Conservation (phyloP, 2,113 vertebrate genomes). For the Erythrocebus patas region DNA sequence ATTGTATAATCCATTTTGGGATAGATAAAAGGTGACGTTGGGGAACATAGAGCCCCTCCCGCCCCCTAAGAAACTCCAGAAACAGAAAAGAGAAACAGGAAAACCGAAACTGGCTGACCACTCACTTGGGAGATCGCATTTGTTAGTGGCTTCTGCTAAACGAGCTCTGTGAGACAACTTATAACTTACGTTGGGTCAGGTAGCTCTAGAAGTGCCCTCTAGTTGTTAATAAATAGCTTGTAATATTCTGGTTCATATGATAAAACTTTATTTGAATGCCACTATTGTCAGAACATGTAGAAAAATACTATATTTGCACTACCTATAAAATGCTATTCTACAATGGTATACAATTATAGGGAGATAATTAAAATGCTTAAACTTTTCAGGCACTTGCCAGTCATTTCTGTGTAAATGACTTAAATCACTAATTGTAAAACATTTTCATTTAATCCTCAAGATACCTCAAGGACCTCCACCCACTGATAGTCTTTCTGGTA, state of each 20-base stretch:
- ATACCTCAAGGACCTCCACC: neutral
- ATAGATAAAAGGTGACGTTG: neutral
- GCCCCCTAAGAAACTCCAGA: neutral
- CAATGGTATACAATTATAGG: neutral
- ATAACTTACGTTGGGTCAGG: neutral
- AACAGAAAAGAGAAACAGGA: neutral
- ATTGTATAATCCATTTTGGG: neutral
- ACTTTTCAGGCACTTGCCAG: neutral
- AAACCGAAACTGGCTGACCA: neutral
- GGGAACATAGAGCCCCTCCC: neutral
- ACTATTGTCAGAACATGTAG: neutral
- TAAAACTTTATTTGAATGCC: neutral
- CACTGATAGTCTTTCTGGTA: neutral
- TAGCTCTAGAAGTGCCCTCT: neutral
- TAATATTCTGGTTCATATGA: neutral
- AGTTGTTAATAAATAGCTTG: neutral
- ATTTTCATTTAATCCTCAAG: neutral
- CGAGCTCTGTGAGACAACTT: neutral
- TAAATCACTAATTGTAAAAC: neutral
- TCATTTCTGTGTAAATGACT: neutral
- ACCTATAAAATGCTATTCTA: neutral
- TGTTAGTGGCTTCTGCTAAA: neutral
- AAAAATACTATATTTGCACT: neutral
- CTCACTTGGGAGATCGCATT: neutral
- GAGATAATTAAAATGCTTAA: neutral